phyloP scores from a whole-genome alignment of 2,113 vertebrate genomes.

The Perognathus longimembris region DNA sequence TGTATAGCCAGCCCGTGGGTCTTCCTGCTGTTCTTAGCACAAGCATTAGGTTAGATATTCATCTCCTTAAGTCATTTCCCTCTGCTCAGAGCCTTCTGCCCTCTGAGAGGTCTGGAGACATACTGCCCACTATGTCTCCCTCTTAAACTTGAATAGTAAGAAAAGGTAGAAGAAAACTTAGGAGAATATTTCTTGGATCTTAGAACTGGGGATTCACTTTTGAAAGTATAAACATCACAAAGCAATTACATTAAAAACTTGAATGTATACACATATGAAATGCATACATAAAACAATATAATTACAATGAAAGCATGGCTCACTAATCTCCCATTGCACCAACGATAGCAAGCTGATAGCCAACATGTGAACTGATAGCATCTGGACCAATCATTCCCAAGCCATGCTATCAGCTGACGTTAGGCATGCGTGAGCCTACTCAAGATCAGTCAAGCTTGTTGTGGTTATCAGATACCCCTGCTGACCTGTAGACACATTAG shows the following conservation, averaged over 20 bases:
- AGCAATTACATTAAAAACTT: slow-evolving; percentile 19
- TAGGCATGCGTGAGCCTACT: not conserved
- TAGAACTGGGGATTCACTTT: not conserved
- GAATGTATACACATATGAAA: slow-evolving; percentile 5
- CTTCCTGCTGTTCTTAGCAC: not conserved
- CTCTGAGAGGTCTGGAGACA: not conserved
- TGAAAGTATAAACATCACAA: not conserved
- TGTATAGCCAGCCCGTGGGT: not conserved
- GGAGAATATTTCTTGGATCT: not conserved
- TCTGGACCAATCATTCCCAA: not conserved
- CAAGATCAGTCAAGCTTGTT: not conserved
- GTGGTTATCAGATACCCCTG: not conserved
- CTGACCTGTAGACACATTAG: not conserved
- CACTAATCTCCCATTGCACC: no score
- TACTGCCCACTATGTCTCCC: fast-evolving
- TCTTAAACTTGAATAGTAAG: not conserved
- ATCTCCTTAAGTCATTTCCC: not conserved
- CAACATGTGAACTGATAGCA: not conserved
- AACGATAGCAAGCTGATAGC: not conserved
- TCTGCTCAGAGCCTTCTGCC: slow-evolving; percentile 16
- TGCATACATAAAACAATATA: not conserved
- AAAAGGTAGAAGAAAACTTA: slow-evolving; percentile 21
- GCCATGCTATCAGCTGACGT: not conserved
- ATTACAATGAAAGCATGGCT: not conserved
- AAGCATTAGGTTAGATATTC: not conserved